Conservation (phyloP, 2,888 invertebrate species). For the Pandemis cinnamomeana region DNA sequence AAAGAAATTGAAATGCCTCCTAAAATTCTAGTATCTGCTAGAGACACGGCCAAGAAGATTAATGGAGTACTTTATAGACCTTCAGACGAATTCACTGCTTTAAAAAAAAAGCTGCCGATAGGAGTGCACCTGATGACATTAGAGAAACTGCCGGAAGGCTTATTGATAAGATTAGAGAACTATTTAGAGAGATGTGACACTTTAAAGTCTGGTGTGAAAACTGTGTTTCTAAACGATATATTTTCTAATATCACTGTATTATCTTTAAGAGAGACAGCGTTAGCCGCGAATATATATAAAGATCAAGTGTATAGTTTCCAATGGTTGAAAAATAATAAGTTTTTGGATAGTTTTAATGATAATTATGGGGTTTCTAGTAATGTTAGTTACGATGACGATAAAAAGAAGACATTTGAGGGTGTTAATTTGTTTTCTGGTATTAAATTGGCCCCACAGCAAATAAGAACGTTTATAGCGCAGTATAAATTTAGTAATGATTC, state of each 20-base stretch:
- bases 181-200: conserved; percentile 87
- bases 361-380: conserved; percentile 52
- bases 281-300: conserved; percentile 87
- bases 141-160: conserved; percentile 88
- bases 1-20: conserved; percentile 65
- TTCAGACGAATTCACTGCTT: conserved; percentile 68
- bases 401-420: conserved; percentile 40
- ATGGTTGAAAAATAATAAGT: conserved; percentile 74
- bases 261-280: conserved; percentile 85
- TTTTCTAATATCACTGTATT: conserved; percentile 83
- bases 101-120: conserved; percentile 85
- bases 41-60: conserved; percentile 23
- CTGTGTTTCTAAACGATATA: conserved; percentile 83
- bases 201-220: conserved; percentile 79
- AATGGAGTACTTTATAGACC: conserved; percentile 69
- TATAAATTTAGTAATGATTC: conserved; percentile 41
- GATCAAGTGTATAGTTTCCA: conserved; percentile 78
- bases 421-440: conserved; percentile 64
- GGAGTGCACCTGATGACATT: conserved; percentile 90
- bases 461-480: conserved; percentile 86
- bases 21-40: conserved; percentile 50
- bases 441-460: conserved; percentile 88
- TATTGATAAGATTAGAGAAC: conserved; percentile 91
- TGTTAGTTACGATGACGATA: conserved; percentile 44
- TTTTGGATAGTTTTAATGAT: conserved; percentile 61